Evolutionary conservation across 1,140 invertebrate genomes (phyloP), one percentile per base, ranked within the genome.

Genomic region (Neoseiulus cucumeris): DNA sequence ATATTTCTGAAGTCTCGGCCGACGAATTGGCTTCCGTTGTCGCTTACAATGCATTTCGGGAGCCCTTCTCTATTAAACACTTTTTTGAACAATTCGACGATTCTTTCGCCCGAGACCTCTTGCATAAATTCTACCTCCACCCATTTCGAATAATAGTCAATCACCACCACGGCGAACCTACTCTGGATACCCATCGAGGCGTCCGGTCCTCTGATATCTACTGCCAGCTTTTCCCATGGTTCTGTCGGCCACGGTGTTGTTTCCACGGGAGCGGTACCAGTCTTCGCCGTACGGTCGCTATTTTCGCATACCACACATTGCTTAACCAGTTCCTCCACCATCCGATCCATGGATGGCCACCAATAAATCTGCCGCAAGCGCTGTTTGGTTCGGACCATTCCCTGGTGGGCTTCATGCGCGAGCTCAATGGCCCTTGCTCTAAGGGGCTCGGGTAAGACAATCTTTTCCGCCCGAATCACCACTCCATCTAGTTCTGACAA

Each of bases 351-450:
- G 1, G 44, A 41, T 17, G 69, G 69, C 64, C 67, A 70, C 69
- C 69, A 70, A 17, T 59, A 69, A 20, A 64, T 51, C 28, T 47
- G 44, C 39, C 67, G 64, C 4, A 68, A 39, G 5, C 67, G 18
- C 20, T 68, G 51, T 42, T 70, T 70, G 0, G 69, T 70, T 47
- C 65, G n/a, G 6, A 70, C 69, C n/a, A 69, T 45, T 0, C 69
- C 69, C 20, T 69, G 55, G 47, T 70, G 69, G 41, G 67, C 45
- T 22, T 45, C 47, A 14, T 47, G 45, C 7, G 45, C 45, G 18
- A 47, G 4, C 14, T 47, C 7, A 14, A 47, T 47, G 4, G 45
- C 45, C 14, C 28, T 47, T 14, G 5, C 5, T 47, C 45, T 4
- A 5, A 47, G 14, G 4, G 4, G 4, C 4, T 20, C 7, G 28